Evolutionary conservation across 2,797 vertebrate genomes (phyloP).

Genomic region (Babyrousa celebensis): DNA sequence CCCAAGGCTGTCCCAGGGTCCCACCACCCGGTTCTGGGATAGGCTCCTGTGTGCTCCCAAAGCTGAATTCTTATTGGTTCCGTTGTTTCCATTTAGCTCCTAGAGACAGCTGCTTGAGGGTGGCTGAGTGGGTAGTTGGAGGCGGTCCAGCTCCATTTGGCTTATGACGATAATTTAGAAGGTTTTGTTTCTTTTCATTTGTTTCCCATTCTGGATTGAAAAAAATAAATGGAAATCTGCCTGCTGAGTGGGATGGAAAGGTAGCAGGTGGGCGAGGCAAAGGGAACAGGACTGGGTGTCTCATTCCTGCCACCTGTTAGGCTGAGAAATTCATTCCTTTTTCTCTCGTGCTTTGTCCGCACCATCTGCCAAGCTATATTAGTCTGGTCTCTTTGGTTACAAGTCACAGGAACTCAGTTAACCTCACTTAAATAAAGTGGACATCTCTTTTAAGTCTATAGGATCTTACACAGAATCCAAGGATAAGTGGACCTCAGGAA

Average conservation of each 20-base stretch:
- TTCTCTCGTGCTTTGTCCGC: conserved; percentile 46
- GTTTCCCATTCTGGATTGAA: conserved; percentile 73
- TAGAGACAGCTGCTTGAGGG: conserved; percentile 81
- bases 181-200: conserved; percentile 82
- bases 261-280: conserved; percentile 69
- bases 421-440: conserved; percentile 53
- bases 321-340: conserved; percentile 50
- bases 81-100: conserved; percentile 81
- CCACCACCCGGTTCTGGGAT: not conserved
- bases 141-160: conserved; percentile 81
- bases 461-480: not conserved
- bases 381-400: conserved; percentile 44
- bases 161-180: conserved; percentile 82
- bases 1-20: not conserved
- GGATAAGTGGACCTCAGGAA: not conserved
- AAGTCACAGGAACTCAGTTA: conserved; percentile 46
- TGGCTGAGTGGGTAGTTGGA: conserved; percentile 82
- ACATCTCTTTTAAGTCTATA: conserved; percentile 14
- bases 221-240: conserved; percentile 67
- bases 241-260: conserved; percentile 75
- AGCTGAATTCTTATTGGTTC: conserved; percentile 82
- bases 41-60: conserved; percentile 48
- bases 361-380: conserved; percentile 67
- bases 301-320: conserved; percentile 68
- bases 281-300: not conserved